Base-by-base conservation (phyloP, 64 coral and sea anemone species). In the Montipora efflorescens region DNA sequence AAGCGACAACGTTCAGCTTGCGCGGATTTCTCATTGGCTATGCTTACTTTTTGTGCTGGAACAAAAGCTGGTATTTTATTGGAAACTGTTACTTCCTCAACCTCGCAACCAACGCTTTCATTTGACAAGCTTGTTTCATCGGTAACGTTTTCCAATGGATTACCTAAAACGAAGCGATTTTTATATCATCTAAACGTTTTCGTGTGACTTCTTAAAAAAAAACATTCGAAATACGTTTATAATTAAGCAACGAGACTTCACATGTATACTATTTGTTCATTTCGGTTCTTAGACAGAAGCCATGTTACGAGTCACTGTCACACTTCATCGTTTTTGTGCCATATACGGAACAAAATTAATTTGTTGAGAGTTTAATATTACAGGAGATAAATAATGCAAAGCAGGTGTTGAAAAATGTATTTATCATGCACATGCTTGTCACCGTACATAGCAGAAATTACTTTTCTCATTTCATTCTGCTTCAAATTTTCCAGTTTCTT, bases 101-200 rank as follows among this genome's bases (percentile, higher is more conserved):
- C 64, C 64, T 67, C 64, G 11, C 64, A 67, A 67, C 64, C 64
- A 67, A 67, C 64, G 64, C 64, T 67, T 67, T 67, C 64, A 67
- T 16, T 19, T 67, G 64, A 67, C 64, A 67, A 55, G 52, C 52
- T 55, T 55, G 52, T 55, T 55, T 55, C 52, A 55, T 55, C 52
- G 52, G 9, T 55, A 55, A 55, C 0, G 52, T 55, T 55, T 55
- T 55, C 52, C 52, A 55, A 5, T 55, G 52, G 52, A 55, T 55
- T 55, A 55, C 52, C 52, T 55, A 55, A 55, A 55, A 55, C 52
- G 52, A 55, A 55, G 52, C 0, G 52, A 55, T 55, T 55, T 55
- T 55, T 55, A 55, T 55, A 55, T 55, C 52, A 3, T 87, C 61
- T 55, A 55, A 55, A 55, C 52, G 52, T 55, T 55, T 55, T 55